Evolutionary conservation across 2,888 invertebrate genomes (phyloP).

Genomic region (Eulithis prunata): DNA sequence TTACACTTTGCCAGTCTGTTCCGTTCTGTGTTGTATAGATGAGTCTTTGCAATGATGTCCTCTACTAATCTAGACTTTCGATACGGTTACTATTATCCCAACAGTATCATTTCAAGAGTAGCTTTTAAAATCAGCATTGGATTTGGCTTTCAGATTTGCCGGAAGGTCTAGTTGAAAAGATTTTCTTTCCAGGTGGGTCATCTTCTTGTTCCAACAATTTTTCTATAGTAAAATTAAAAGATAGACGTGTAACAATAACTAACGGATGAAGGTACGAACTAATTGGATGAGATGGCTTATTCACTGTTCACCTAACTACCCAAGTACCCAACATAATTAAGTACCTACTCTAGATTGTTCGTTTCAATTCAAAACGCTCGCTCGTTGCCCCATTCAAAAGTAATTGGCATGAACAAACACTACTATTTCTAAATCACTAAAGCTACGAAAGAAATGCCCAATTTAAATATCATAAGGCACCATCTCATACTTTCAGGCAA

Average conservation of each 20-base stretch:
- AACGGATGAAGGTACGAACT: neutral
- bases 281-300: conserved; percentile 13
- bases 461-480: conserved; percentile 17
- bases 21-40: too few species aligned
- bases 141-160: too few species aligned
- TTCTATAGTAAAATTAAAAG: neutral
- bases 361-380: conserved; percentile 4
- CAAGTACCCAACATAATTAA: conserved; percentile 10
- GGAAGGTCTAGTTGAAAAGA: too few species aligned
- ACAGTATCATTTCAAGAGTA: too few species aligned
- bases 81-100: too few species aligned
- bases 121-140: too few species aligned
- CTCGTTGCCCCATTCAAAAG: conserved; percentile 12
- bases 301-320: conserved; percentile 10
- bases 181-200: too few species aligned
- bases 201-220: neutral
- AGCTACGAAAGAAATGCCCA: conserved; percentile 15
- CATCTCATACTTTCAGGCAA: conserved; percentile 8
- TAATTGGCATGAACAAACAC: conserved; percentile 19
- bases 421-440: conserved; percentile 12
- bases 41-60: too few species aligned
- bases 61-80: too few species aligned
- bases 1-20: too few species aligned
- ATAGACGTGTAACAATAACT: neutral
- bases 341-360: neutral